These are phyloP conservation scores for Eurystomus gularis DNA, from an alignment of 2,113 vertebrate genomes.

Conservation along the genomic window DNA sequence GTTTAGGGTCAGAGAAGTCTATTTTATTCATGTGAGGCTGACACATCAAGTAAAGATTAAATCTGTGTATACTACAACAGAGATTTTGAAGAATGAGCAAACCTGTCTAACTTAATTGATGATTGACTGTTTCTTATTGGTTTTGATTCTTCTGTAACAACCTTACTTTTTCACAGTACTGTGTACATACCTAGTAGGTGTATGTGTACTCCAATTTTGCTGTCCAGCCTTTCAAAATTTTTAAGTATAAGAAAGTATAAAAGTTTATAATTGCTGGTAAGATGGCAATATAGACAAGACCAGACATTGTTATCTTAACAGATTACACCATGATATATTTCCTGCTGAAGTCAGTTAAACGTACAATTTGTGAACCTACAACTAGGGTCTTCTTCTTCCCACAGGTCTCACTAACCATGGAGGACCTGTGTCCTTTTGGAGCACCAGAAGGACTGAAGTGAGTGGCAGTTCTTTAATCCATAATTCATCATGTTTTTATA, in stretches of 20 bases:
- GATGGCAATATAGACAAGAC: neutral
- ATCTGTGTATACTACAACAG: neutral
- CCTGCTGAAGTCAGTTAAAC: neutral
- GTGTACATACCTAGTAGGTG: neutral
- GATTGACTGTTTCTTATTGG: neutral
- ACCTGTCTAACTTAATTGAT: neutral
- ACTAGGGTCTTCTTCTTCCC: neutral
- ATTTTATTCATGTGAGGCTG: neutral
- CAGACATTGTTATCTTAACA: neutral
- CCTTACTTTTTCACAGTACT: neutral
- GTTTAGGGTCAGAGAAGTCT: neutral
- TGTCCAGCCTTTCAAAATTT: neutral
- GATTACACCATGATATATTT: neutral
- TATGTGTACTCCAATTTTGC: neutral
- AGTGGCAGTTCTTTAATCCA: neutral
- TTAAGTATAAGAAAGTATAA: neutral
- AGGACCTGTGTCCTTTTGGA: neutral
- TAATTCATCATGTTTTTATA: neutral
- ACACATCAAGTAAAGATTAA: neutral
- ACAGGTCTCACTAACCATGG: neutral
- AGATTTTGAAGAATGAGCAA: neutral
- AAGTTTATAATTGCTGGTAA: conserved; percentile 16
- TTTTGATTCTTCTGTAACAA: neutral
- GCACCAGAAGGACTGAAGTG: neutral
- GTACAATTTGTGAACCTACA: neutral